Evolutionary conservation across 2,797 vertebrate genomes (phyloP).

Genomic region (Lepidocolaptes lacrymiger): DNA sequence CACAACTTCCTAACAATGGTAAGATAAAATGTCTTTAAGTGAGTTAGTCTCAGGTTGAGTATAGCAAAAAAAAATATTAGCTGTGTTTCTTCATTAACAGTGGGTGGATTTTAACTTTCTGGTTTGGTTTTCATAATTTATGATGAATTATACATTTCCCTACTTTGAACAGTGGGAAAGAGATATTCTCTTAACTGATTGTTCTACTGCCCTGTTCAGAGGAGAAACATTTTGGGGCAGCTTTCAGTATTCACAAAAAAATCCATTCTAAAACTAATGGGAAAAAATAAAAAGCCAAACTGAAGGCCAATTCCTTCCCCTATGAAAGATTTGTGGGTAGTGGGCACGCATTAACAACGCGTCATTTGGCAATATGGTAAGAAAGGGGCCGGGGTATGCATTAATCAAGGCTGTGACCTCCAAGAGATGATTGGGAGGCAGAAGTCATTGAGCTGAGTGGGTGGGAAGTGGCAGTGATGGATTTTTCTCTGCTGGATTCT

Average conservation of each 20-base stretch:
- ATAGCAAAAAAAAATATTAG: neutral
- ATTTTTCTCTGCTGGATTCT: constrained; percentile 16
- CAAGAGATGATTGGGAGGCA: neutral
- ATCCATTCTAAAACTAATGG: neutral
- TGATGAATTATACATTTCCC: neutral
- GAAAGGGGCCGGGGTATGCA: accelerated
- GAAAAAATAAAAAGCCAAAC: neutral
- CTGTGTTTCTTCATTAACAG: neutral
- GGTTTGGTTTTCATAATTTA: neutral
- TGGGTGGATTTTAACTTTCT: neutral
- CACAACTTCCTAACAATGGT: neutral
- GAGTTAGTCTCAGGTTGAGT: neutral
- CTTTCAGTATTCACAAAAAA: neutral
- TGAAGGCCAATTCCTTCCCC: neutral
- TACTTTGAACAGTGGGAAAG: neutral
- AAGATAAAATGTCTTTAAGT: neutral
- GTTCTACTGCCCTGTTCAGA: neutral
- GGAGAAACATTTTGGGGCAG: neutral
- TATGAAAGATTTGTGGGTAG: neutral
- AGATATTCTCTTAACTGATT: neutral
- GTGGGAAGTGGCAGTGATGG: neutral
- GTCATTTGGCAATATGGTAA: neutral
- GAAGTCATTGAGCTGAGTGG: neutral
- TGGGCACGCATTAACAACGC: neutral
- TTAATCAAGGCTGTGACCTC: neutral